Evolutionary conservation across 2,113 vertebrate genomes (phyloP).

Genomic region (Dermatemys mawii): DNA sequence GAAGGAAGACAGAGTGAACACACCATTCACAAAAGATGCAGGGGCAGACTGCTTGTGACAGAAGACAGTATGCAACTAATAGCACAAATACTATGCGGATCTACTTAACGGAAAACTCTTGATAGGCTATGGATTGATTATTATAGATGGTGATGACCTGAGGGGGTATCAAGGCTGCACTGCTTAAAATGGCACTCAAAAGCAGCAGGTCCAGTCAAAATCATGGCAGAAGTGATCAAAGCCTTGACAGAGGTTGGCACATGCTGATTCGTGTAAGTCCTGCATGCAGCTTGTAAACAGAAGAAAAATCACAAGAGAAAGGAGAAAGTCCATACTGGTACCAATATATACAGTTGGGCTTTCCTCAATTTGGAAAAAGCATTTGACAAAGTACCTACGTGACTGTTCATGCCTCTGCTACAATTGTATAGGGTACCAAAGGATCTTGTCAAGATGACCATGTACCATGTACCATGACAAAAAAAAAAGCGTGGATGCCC

Average conservation of each 20-base stretch:
- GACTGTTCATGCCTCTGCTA: too few species aligned
- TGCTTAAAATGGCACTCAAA: background rate
- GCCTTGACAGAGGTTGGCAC: background rate
- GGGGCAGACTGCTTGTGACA: background rate
- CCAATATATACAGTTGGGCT: background rate
- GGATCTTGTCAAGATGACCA: too few species aligned
- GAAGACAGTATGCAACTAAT: background rate
- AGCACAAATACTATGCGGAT: background rate
- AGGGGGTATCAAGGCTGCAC: background rate
- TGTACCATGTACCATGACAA: too few species aligned
- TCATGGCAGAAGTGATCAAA: background rate
- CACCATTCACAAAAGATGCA: background rate
- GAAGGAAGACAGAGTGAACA: background rate
- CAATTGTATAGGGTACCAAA: too few species aligned
- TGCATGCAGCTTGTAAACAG: background rate
- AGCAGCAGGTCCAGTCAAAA: background rate
- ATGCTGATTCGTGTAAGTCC: background rate
- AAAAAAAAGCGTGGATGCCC: too few species aligned
- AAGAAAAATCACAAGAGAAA: background rate
- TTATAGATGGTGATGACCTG: background rate
- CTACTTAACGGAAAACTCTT: too few species aligned
- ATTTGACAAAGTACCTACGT: too few species aligned
- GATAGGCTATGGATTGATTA: background rate
- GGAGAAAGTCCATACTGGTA: background rate
- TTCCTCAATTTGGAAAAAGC: too few species aligned